phyloP scores from a whole-genome alignment of 1,140 invertebrate genomes.

The Caenorhabditis brenneri region DNA sequence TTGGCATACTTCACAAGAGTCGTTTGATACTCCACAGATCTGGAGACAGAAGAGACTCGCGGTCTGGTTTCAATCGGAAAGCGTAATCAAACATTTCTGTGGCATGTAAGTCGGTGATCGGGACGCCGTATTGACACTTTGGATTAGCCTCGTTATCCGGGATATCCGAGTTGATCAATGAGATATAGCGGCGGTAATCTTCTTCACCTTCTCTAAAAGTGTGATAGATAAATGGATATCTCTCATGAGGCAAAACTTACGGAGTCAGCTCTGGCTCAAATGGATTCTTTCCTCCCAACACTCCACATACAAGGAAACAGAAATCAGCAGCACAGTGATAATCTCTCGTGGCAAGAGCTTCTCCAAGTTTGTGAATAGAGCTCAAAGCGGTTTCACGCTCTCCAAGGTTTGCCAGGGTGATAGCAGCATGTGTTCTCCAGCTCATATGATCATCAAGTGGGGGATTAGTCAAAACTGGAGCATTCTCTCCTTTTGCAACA shows the following conservation, averaged over 20 bases:
- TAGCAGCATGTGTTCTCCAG: slow-evolving; percentile 51
- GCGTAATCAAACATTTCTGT: slow-evolving; percentile 56
- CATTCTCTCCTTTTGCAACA: slow-evolving; percentile 36
- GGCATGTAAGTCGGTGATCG: slow-evolving; percentile 46
- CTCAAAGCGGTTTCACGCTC: slow-evolving; percentile 15
- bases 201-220: slow-evolving; percentile 41
- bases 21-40: slow-evolving; percentile 32
- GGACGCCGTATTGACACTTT: slow-evolving; percentile 46
- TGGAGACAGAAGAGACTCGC: background rate
- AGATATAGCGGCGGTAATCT: slow-evolving; percentile 34
- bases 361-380: slow-evolving; percentile 36
- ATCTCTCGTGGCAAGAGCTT: slow-evolving; percentile 41
- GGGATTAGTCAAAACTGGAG: slow-evolving; percentile 45
- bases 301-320: slow-evolving; percentile 49
- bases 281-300: slow-evolving; percentile 42
- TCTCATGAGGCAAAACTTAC: background rate
- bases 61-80: background rate
- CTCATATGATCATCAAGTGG: slow-evolving; percentile 34
- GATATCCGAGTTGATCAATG: slow-evolving; percentile 46
- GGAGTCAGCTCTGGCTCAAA: background rate
- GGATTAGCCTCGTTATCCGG: slow-evolving; percentile 51
- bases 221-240: background rate
- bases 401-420: slow-evolving; percentile 27
- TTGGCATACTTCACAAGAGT: slow-evolving; percentile 43
- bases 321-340: slow-evolving; percentile 53